phyloP scores from a whole-genome alignment of 1,140 invertebrate species.

The Venturia canescens region DNA sequence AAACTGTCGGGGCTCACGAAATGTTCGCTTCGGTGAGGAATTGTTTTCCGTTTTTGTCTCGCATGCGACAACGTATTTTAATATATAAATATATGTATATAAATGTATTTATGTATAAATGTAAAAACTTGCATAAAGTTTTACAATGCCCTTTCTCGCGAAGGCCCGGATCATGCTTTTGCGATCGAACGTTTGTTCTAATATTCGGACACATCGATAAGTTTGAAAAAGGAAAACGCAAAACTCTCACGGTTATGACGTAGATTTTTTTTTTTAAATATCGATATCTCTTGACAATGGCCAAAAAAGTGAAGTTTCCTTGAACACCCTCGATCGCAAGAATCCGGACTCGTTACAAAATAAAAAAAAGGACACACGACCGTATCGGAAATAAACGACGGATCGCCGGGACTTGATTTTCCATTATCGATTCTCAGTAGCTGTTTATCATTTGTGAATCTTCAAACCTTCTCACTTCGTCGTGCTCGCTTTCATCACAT shows the following conservation, averaged over 20 bases:
- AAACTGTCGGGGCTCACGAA: conserved; percentile 52
- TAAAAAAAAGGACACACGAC: conserved; percentile 33
- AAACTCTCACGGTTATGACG: not conserved
- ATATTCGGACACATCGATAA: not conserved
- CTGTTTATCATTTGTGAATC: no score
- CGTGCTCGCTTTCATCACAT: conserved; percentile 29
- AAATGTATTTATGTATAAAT: conserved; percentile 1
- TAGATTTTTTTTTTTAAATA: not conserved
- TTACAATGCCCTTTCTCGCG: conserved; percentile 38
- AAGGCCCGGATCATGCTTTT: not conserved
- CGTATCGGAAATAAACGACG: conserved; percentile 43
- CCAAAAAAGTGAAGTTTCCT: not conserved
- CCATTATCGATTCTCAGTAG: not conserved
- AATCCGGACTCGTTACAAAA: conserved; percentile 22
- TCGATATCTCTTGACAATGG: conserved; percentile 2
- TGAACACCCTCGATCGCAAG: conserved; percentile 10
- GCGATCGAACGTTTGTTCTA: conserved; percentile 1
- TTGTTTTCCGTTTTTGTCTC: conserved; percentile 55
- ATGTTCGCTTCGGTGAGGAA: conserved; percentile 61
- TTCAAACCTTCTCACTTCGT: conserved; percentile 21
- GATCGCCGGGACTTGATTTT: conserved; percentile 42
- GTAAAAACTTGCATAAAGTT: conserved; percentile 22
- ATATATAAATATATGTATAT: conserved; percentile 18
- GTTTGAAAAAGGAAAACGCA: not conserved
- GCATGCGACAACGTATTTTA: not conserved